These are phyloP conservation scores for Alfaro cultratus DNA, from an alignment of 2,797 vertebrate genomes.

Conservation along the genomic window DNA sequence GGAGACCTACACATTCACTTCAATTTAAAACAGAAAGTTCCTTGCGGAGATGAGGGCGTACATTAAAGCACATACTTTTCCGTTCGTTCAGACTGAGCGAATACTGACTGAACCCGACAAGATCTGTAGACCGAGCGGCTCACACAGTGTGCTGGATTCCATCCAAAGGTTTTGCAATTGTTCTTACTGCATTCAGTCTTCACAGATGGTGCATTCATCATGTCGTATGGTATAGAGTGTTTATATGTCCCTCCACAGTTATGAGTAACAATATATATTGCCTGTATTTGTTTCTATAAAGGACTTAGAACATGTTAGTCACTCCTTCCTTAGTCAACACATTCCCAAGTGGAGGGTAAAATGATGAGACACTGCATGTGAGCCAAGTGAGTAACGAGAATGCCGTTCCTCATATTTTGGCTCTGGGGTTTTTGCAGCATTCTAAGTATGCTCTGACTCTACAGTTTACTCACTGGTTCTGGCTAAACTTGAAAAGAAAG, in stretches of 20 bases:
- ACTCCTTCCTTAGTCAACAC: conserved; percentile 36
- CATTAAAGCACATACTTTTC: conserved; percentile 12
- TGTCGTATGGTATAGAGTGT: conserved; percentile 16
- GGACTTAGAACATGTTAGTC: conserved; percentile 31
- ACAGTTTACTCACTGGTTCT: background rate
- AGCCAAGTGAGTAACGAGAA: conserved; percentile 12
- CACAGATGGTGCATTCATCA: conserved; percentile 22
- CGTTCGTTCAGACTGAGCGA: conserved; percentile 25
- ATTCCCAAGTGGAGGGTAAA: conserved; percentile 27
- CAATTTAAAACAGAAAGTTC: background rate
- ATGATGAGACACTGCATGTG: conserved; percentile 11
- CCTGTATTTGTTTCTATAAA: conserved; percentile 25
- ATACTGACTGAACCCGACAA: conserved; percentile 36
- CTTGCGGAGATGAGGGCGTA: background rate
- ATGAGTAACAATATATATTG: conserved; percentile 23
- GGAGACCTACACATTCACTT: background rate
- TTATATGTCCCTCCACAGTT: background rate
- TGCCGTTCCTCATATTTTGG: conserved; percentile 5
- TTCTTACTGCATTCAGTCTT: conserved; percentile 21
- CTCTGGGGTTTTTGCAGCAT: conserved; percentile 1
- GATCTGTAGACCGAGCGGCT: conserved; percentile 24
- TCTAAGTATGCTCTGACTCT: background rate
- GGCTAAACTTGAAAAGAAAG: background rate
- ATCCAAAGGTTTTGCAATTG: conserved; percentile 57
- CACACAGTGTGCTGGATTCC: conserved; percentile 30